These are phyloP conservation scores for Celastrina argiolus DNA, from an alignment of 2,888 invertebrate species.

Conservation along the genomic window DNA sequence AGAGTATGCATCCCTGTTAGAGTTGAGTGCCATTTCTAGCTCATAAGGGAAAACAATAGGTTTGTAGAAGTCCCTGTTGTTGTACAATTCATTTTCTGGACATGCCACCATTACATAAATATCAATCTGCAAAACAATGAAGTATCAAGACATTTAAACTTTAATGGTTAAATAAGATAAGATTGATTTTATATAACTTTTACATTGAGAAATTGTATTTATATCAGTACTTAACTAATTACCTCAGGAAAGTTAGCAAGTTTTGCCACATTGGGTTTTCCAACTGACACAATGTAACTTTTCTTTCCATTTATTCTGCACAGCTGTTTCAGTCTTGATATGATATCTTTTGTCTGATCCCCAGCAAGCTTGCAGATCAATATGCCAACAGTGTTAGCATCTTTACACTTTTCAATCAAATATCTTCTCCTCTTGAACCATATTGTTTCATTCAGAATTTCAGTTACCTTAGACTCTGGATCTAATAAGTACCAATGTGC, in stretches of 20 bases:
- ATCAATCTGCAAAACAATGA: conserved; percentile 83
- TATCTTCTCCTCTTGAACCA: conserved; percentile 89
- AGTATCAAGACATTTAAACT: neutral
- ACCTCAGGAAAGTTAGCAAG: conserved; percentile 96
- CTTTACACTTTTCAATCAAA: conserved; percentile 93
- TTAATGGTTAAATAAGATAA: neutral
- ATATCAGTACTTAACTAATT: no score
- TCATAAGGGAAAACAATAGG: conserved; percentile 96
- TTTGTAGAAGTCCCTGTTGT: conserved; percentile 90
- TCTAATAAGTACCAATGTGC: conserved; percentile 78
- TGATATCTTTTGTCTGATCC: conserved; percentile 85
- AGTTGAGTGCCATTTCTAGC: conserved; percentile 89
- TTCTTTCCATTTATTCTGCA: conserved; percentile 88
- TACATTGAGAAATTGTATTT: no score
- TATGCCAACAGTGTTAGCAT: conserved; percentile 91
- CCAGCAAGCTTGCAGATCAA: conserved; percentile 94
- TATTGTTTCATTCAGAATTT: conserved; percentile 56
- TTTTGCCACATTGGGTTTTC: conserved; percentile 96
- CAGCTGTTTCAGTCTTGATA: conserved; percentile 84
- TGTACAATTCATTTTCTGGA: conserved; percentile 91
- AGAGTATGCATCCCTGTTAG: conserved; percentile 72
- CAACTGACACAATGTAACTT: conserved; percentile 93
- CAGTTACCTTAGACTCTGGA: conserved; percentile 55
- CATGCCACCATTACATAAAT: conserved; percentile 95
- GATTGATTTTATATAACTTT: no score